phyloP scores from a whole-genome alignment of 2,888 invertebrate species.

The Apantesis nais region DNA sequence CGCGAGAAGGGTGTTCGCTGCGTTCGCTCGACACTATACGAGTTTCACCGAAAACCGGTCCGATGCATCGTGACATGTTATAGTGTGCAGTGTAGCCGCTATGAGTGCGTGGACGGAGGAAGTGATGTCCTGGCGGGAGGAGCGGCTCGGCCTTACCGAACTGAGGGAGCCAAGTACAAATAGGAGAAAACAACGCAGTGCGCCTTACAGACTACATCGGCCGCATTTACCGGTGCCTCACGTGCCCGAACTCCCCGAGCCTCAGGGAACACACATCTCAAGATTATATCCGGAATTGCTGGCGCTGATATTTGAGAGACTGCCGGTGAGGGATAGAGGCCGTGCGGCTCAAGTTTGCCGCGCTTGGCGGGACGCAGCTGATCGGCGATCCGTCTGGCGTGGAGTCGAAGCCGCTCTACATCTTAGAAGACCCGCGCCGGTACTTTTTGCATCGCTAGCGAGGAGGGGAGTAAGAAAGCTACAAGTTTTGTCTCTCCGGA shows the following conservation, averaged over 20 bases:
- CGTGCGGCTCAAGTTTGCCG: conserved; percentile 95
- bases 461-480: conserved; percentile 94
- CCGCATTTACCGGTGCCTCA: conserved; percentile 85
- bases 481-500: conserved; percentile 94
- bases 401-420: conserved; percentile 97
- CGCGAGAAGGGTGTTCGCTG: conserved; percentile 60
- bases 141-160: conserved; percentile 78
- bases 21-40: conserved; percentile 52
- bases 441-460: conserved; percentile 94
- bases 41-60: conserved; percentile 78
- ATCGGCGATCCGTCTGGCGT: conserved; percentile 96
- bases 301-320: conserved; percentile 95
- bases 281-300: conserved; percentile 96
- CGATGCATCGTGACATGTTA: conserved; percentile 76
- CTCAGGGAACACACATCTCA: conserved; percentile 91
- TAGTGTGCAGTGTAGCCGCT: conserved; percentile 72
- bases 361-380: conserved; percentile 96
- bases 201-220: conserved; percentile 89
- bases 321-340: conserved; percentile 95
- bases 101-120: conserved; percentile 85
- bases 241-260: conserved; percentile 78
- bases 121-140: conserved; percentile 80
- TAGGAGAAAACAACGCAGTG: conserved; percentile 84
- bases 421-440: conserved; percentile 92
- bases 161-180: conserved; percentile 75